Base-by-base conservation (phyloP, 2,797 vertebrate genomes). In the Limosa lapponica region DNA sequence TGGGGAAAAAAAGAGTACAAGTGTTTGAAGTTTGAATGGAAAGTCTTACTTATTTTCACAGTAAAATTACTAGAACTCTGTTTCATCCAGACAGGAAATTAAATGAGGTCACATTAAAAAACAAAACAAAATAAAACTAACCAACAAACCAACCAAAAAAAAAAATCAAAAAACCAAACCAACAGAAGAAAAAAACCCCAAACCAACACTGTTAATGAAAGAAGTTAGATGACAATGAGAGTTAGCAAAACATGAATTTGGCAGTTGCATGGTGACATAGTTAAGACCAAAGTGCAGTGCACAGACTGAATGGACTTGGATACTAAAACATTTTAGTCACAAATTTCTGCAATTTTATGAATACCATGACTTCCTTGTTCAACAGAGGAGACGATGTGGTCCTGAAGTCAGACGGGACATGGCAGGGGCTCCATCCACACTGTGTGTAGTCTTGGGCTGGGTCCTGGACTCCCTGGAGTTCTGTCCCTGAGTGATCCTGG, bases 381-480 rank as follows among this genome's bases (percentile, higher is more conserved):
- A 3, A 27, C 2, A 41, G 15, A 46, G 58, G 10, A 49, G 25
- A 39, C 0, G 3, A 8, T 0, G 1, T 11, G 1, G 25, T 37
- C 25, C 25, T 32, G n/a, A 82, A 70, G 3, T 11, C 70, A 8
- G 9, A 12, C 2, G 2, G 15, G 2, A 65, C 46, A 15, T 18
- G 4, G 5, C 41, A 69, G 9, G 32, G 9, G 4, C 8, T 91
- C 17, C 4, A 51, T 55, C 30, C 10, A 44, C 9, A 2, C 4
- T 71, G 39, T 44, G 3, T 39, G 12, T n/a, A 39, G 5, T n/a
- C 2, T 25, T 49, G 14, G 22, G 3, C 12, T 27, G 41, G 18
- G 22, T 24, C 28, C 16, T 62, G 34, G 24, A 7, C 19, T 44
- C 9, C 2, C 3, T 69, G 22, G 8, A 51, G 22, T 44, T 51